Conservation (phyloP, 2,113 vertebrate species). For the Phoxinus phoxinus region DNA sequence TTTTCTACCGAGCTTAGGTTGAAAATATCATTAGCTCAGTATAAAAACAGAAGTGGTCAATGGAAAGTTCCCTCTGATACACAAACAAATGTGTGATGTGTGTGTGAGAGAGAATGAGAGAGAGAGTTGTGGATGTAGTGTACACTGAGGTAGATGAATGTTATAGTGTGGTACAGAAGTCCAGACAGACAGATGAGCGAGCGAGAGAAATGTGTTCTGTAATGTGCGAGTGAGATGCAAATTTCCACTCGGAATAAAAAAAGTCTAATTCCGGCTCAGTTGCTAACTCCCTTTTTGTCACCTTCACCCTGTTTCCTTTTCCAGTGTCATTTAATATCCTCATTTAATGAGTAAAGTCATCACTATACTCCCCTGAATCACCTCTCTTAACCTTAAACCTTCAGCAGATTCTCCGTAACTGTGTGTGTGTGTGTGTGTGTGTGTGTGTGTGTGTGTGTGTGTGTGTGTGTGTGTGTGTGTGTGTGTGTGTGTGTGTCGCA, state of each 20-base stretch:
- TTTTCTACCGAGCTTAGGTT: background rate
- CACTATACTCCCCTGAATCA: background rate
- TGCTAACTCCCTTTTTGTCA: background rate
- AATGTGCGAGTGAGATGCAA: background rate
- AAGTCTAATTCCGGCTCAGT: background rate
- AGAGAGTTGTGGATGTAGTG: too few species aligned
- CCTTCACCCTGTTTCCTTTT: background rate
- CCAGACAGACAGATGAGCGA: background rate
- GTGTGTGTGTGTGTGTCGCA: background rate
- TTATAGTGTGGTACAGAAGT: background rate
- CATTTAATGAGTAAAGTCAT: background rate
- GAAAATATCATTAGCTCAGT: background rate
- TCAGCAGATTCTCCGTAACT: background rate
- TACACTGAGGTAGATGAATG: background rate
- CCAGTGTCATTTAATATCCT: background rate
- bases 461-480: too few species aligned
- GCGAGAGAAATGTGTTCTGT: background rate
- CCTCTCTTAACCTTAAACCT: background rate
- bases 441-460: too few species aligned
- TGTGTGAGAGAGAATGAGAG: background rate
- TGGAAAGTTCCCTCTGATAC: background rate
- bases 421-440: too few species aligned
- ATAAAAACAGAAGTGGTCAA: background rate
- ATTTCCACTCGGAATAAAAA: slow-evolving; percentile 14
- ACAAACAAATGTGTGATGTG: background rate